These are phyloP conservation scores for Euschistus heros DNA, from an alignment of 1,140 invertebrate genomes.

Conservation along the genomic window DNA sequence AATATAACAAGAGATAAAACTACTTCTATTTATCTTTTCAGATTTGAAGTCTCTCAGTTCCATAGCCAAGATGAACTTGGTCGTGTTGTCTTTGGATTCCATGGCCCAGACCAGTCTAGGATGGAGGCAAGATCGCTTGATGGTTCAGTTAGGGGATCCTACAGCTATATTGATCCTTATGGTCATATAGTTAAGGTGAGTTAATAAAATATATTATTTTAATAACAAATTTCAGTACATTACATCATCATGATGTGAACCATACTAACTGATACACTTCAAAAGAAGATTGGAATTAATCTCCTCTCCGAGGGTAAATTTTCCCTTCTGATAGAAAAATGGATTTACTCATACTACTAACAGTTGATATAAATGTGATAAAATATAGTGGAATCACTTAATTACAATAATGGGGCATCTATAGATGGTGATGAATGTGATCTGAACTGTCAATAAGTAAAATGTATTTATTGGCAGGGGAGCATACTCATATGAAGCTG, in stretches of 20 bases:
- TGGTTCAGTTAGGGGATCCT: conserved; percentile 35
- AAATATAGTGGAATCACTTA: too few relatives aligned
- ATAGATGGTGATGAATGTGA: too few relatives aligned
- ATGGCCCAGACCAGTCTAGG: conserved; percentile 30
- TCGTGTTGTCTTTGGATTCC: conserved; percentile 30
- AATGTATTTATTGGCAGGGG: too few relatives aligned
- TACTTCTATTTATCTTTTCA: background rate
- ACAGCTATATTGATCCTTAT: conserved; percentile 35
- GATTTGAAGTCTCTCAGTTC: conserved; percentile 22
- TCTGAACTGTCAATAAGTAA: too few relatives aligned
- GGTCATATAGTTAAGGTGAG: conserved; percentile 34
- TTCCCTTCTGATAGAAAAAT: background rate
- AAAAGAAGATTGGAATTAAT: background rate
- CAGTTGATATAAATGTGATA: too few relatives aligned
- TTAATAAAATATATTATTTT: background rate
- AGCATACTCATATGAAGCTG: too few relatives aligned
- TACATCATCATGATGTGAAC: too few relatives aligned
- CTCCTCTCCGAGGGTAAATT: background rate
- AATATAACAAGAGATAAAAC: too few relatives aligned
- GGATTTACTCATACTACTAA: too few relatives aligned
- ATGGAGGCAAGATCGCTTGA: conserved; percentile 33
- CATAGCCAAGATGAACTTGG: conserved; percentile 28
- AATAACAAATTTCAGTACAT: too few relatives aligned
- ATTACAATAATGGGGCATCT: too few relatives aligned
- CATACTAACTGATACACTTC: too few relatives aligned